Conservation (phyloP, 2,888 invertebrate species). For the Agrochola litura region DNA sequence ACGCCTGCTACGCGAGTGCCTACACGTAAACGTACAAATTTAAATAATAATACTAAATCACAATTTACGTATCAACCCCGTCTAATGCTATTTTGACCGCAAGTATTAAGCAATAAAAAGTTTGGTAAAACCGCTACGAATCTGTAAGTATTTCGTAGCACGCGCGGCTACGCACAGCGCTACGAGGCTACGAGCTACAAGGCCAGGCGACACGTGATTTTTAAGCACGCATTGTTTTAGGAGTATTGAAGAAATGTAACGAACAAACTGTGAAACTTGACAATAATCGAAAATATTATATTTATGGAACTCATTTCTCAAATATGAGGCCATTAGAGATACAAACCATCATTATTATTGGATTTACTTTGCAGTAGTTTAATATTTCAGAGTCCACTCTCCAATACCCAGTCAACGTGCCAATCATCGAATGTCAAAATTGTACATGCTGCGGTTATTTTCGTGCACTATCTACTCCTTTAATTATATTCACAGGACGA, state of each 20-base stretch:
- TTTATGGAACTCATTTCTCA: neutral
- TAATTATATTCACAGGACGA: neutral
- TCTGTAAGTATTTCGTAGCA: constrained; percentile 68
- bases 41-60: constrained; percentile 61
- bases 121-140: constrained; percentile 65
- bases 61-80: constrained; percentile 51
- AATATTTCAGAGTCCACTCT: constrained; percentile 50
- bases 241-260: constrained; percentile 26
- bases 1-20: constrained; percentile 38
- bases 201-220: constrained; percentile 59
- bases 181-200: constrained; percentile 65
- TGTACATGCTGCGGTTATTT: constrained; percentile 5
- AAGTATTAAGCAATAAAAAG: constrained; percentile 68
- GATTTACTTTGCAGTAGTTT: constrained; percentile 28
- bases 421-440: constrained; percentile 34
- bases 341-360: constrained; percentile 32
- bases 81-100: constrained; percentile 65
- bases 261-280: constrained; percentile 16
- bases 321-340: neutral
- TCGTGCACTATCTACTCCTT: neutral
- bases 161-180: constrained; percentile 66
- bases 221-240: constrained; percentile 58
- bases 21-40: constrained; percentile 46
- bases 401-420: constrained; percentile 11
- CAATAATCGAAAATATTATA: neutral